These are phyloP conservation scores for Chrysopa pallens DNA, from an alignment of 1,140 invertebrate species.

Conservation along the genomic window DNA sequence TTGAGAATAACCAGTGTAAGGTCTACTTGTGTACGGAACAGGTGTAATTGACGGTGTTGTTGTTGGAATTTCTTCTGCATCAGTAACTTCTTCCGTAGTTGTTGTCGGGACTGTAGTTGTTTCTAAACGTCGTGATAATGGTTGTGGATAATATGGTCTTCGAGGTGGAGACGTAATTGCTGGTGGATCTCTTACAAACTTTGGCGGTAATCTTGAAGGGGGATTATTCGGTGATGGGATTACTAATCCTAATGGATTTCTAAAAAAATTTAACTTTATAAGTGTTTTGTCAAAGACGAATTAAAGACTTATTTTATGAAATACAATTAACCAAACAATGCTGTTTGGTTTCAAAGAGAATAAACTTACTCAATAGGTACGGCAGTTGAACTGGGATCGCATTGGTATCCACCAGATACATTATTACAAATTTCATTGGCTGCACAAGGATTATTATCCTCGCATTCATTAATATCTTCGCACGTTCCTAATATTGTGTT, in stretches of 20 bases:
- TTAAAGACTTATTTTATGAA: conserved; percentile 23
- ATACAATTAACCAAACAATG: conserved; percentile 29
- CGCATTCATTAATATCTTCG: conserved; percentile 56
- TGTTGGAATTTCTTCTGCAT: too few species aligned
- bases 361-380: conserved; percentile 12
- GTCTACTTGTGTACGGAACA: neutral
- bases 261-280: conserved; percentile 10
- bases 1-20: neutral
- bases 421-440: conserved; percentile 49
- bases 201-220: neutral
- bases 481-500: conserved; percentile 32
- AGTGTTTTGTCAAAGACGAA: conserved; percentile 15
- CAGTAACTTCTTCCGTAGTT: too few species aligned
- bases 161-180: neutral
- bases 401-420: conserved; percentile 51
- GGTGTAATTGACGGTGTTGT: neutral
- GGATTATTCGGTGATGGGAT: conserved; percentile 27
- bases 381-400: conserved; percentile 30
- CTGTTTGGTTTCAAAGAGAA: conserved; percentile 8
- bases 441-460: conserved; percentile 38
- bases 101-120: too few species aligned
- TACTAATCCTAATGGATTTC: neutral
- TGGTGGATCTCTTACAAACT: neutral
- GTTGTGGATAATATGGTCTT: neutral
- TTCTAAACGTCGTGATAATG: too few species aligned